Evolutionary conservation across 2,797 vertebrate genomes (phyloP).

Genomic region (Cirrhinus mrigala): DNA sequence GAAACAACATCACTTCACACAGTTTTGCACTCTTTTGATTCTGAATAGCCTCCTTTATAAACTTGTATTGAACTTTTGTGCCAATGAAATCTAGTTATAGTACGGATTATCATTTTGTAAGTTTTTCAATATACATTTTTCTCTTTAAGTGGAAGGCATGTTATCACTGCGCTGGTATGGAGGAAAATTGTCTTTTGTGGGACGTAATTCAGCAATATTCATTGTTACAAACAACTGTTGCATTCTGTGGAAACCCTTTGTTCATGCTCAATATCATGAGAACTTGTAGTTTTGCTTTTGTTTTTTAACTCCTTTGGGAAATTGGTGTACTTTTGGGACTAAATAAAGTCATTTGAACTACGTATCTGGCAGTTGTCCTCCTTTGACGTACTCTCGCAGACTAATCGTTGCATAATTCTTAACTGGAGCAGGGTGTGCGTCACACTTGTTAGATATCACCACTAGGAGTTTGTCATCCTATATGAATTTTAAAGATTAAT

Average conservation of each 20-base stretch:
- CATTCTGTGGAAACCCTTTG: slow-evolving; percentile 72
- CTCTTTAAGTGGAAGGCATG: not conserved
- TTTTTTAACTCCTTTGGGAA: slow-evolving; percentile 69
- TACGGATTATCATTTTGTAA: not conserved
- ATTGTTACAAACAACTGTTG: slow-evolving; percentile 19
- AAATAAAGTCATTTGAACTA: slow-evolving; percentile 79
- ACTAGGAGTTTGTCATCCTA: slow-evolving; percentile 35
- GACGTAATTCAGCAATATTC: slow-evolving; percentile 14
- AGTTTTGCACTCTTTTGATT: not conserved
- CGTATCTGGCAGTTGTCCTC: not conserved
- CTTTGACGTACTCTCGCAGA: not conserved
- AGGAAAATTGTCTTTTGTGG: not conserved
- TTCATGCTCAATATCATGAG: slow-evolving; percentile 72
- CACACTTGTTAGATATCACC: slow-evolving; percentile 26
- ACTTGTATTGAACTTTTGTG: slow-evolving; percentile 23
- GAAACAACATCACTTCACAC: not conserved
- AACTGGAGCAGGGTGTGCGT: slow-evolving; percentile 20
- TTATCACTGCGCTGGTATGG: not conserved
- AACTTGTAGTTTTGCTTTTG: slow-evolving; percentile 72
- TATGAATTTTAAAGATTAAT: slow-evolving; percentile 53
- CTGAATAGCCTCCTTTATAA: not conserved
- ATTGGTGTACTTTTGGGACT: slow-evolving; percentile 78
- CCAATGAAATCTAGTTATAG: slow-evolving; percentile 31
- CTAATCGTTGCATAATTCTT: slow-evolving; percentile 17
- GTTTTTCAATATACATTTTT: not conserved